Percentiles rank a stretch among this genome's conserved stretches.
phyloP scores from a whole-genome alignment of 2,113 vertebrate species.

The Nesogale talazaci region DNA sequence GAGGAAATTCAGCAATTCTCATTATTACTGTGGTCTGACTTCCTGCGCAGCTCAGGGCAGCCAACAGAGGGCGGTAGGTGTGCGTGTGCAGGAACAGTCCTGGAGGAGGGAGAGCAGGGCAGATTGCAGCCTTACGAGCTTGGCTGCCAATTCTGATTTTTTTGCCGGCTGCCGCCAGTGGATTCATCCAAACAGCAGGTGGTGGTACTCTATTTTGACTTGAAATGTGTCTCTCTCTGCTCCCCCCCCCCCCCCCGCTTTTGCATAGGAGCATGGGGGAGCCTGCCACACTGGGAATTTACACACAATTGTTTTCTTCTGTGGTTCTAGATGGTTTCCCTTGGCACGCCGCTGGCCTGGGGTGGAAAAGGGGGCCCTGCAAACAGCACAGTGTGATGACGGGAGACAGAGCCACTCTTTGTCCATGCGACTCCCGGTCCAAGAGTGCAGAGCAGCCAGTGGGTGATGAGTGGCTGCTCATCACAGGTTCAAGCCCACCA shows the following conservation, averaged over 20 bases:
- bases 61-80: constrained; percentile 69
- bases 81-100: accelerated
- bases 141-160: constrained; percentile 58
- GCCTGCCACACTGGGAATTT: constrained; percentile 23
- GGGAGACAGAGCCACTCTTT: not conserved
- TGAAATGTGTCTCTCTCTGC: not conserved
- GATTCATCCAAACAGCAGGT: constrained; percentile 68
- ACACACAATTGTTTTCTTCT: constrained; percentile 57
- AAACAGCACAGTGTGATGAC: not conserved
- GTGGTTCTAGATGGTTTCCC: constrained; percentile 25
- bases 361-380: not conserved
- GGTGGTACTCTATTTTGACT: constrained; percentile 69
- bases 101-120: not conserved
- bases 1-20: not conserved
- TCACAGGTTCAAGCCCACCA: no score
- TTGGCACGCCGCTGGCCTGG: not conserved
- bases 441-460: not conserved
- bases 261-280: not conserved
- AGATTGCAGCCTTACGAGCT: constrained; percentile 57
- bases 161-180: constrained; percentile 32
- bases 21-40: not conserved
- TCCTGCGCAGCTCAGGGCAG: constrained; percentile 1
- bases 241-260: not conserved
- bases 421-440: not conserved
- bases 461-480: no score